A percentile compares a stretch with the other conserved stretches of the same genome.
These are phyloP conservation scores for Calidris pugnax DNA, from an alignment of 2,113 vertebrate genomes.

Conservation along the genomic window DNA sequence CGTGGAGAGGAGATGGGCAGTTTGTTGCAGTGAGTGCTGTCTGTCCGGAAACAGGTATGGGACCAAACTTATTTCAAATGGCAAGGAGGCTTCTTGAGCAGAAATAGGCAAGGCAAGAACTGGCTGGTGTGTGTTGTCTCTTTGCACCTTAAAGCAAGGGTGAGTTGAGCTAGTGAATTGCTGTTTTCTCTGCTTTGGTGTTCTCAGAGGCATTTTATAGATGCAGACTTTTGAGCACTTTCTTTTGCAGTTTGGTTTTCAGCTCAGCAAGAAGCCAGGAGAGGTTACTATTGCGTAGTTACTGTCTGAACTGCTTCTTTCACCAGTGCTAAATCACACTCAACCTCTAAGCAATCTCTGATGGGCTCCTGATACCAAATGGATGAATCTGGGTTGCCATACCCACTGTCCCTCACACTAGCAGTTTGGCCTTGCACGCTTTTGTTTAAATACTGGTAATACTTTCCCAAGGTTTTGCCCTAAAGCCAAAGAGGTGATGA, in stretches of 20 bases:
- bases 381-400: not conserved
- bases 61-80: not conserved
- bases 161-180: not conserved
- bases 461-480: not conserved
- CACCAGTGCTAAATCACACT: not conserved
- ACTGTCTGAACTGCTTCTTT: not conserved
- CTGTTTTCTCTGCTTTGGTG: not conserved
- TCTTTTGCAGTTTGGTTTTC: not conserved
- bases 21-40: slow-evolving; percentile 90
- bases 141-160: not conserved
- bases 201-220: not conserved
- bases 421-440: not conserved
- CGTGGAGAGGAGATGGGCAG: slow-evolving; percentile 94
- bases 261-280: not conserved
- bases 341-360: not conserved
- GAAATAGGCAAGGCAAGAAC: not conserved
- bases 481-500: not conserved
- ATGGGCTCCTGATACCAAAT: not conserved
- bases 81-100: not conserved
- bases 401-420: not conserved
- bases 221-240: fast-evolving
- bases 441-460: not conserved
- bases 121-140: not conserved
- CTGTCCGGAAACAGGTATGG: slow-evolving; percentile 85
- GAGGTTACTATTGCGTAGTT: not conserved